Evolutionary conservation across 2,113 vertebrate genomes (phyloP).

Genomic region (Triplophysa tibetana): DNA sequence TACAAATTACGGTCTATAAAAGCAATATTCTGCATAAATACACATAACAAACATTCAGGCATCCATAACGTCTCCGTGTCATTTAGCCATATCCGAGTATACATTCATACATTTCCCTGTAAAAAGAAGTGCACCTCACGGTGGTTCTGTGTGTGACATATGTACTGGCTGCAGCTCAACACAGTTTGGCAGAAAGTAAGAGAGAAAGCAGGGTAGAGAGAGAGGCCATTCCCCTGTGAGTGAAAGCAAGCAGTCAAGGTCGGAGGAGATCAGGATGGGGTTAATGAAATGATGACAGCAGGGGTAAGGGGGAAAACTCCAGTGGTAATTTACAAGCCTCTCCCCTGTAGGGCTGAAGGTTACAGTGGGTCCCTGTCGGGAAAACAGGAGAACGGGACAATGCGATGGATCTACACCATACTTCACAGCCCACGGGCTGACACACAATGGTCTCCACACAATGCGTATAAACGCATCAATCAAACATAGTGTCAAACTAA

Average conservation of each 20-base stretch:
- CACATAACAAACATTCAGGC: neutral
- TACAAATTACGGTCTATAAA: neutral
- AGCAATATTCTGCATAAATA: neutral
- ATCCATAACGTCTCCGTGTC: neutral
- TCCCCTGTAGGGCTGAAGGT: constrained; percentile 61
- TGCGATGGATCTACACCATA: constrained; percentile 39
- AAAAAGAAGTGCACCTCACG: constrained; percentile 29
- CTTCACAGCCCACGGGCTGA: constrained; percentile 32
- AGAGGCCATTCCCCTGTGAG: constrained; percentile 62
- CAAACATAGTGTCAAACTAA: constrained; percentile 5
- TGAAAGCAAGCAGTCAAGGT: constrained; percentile 64
- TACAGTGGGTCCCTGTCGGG: constrained; percentile 57
- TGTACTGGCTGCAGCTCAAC: constrained; percentile 58
- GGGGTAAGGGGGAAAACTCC: constrained; percentile 56
- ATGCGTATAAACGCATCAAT: neutral
- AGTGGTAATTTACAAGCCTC: constrained; percentile 60
- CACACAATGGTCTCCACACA: constrained; percentile 8
- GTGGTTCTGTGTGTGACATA: constrained; percentile 54
- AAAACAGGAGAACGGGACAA: constrained; percentile 42
- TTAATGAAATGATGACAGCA: constrained; percentile 65
- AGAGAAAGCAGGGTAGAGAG: constrained; percentile 45
- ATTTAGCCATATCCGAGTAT: neutral
- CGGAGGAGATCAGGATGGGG: constrained; percentile 64
- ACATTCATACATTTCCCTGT: constrained; percentile 17
- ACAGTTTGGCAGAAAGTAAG: constrained; percentile 52